Base-by-base conservation (phyloP, 2,797 vertebrate species). In the Danio albolineatus region DNA sequence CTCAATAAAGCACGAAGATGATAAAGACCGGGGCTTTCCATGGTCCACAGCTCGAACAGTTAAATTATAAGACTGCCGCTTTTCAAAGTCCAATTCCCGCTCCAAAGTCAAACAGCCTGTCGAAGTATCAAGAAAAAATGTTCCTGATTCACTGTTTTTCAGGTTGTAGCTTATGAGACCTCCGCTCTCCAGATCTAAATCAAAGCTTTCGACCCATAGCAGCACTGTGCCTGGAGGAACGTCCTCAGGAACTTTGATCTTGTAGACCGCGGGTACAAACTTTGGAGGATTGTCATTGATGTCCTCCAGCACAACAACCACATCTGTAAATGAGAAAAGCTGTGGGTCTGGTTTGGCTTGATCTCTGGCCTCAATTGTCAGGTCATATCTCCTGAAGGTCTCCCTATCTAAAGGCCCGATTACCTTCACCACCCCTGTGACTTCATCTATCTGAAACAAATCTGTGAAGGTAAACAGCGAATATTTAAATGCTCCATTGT, bases 61-160 rank as follows among this genome's bases (percentile, higher is more conserved):
- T 69, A 99, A 91, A 84, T 99, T 99, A 88, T 98, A 99, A 17
- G 91, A 89, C 17, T 92, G 86, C 46, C 87, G 91, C 76, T 86
- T 94, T 87, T 99, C 98, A 89, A 96, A 99, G 91, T 99, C 97
- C 87, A 99, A 84, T 84, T 98, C 96, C 61, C 91, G 95, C 84
- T 97, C 96, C 2, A 99, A 92, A 28, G 88, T 93, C 83, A 99
- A 88, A 0, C 95, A 94, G 0, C 98, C 98, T 0, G 95, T 96
- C 56, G 89, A 78, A 3, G 90, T 88, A 67, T 99, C 95, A 0
- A 99, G 85, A 0, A 89, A 88, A 76, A 99, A 99, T 57, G 91
- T 94, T 65, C 95, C 94, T 0, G 93, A 90, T 75, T 94, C 93
- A 0, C 91, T 92, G 80, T 94, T 96, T 78, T 96, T 85, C 0